Base-by-base conservation (phyloP, 2,797 vertebrate genomes). In the Sebastes dallii region DNA sequence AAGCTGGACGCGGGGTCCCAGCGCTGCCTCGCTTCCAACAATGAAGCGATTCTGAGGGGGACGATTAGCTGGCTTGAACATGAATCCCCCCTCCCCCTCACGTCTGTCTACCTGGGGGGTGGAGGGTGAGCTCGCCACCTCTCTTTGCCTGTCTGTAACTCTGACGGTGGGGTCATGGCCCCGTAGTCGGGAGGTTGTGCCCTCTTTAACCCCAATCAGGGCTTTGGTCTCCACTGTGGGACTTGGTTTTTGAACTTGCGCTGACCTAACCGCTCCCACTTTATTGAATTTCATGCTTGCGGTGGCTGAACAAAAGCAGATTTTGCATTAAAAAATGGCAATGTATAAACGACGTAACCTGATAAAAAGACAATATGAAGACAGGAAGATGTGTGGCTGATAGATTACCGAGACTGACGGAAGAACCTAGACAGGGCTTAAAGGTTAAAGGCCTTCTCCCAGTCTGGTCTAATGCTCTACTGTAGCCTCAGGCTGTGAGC, bases 11-110 rank as follows among this genome's bases (percentile, higher is more conserved):
- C 88, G 81, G 80, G 88, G 88, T 93, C 86, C 86, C 89, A 82
- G 89, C 12, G 55, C 88, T 91, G 86, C 92, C 86, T 92, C 74
- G 32, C 5, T 27, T 91, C 92, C 88, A 92, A 94, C 92, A 94
- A 93, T 93, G 90, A 93, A 92, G 86, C 71, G 88, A 92, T 95
- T 93, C 91, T 94, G 82, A 89, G 84, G 60, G 83, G 89, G 87
- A 75, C 77, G 88, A 88, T 90, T 91, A 88, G 86, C 79, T 89
- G 82, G 75, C 86, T 42, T 32, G 75, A 76, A 86, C 74, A 82
- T 18, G 76, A 77, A 73, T 32, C 66, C 66, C n/a, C 39, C 50
- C 64, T 50, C 55, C 82, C 62, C 52, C 82, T 77, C 84, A 81
- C 66, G 59, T 46, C 81, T 2, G 76, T 80, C 86, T 86, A 84